A percentile compares a stretch with the other conserved stretches of the same genome.
Conservation (phyloP, 2,888 invertebrate species). For the Mycalesis mineus region DNA sequence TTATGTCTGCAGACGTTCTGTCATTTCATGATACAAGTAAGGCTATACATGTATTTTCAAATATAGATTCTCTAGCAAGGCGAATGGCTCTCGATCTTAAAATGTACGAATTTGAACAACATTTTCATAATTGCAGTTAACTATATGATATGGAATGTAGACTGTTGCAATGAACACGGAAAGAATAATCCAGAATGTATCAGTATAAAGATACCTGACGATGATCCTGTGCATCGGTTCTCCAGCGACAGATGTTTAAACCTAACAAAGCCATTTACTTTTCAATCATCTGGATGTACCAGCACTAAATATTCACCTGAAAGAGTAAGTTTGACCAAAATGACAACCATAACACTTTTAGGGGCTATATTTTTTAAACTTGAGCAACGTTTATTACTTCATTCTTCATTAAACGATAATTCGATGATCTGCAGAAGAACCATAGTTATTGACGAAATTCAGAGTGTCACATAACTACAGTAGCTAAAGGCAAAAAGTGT, state of each 20-base stretch:
- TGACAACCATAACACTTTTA: too few species aligned
- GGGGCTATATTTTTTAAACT: too few species aligned
- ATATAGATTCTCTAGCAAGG: too few species aligned
- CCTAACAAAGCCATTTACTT: slow-evolving; percentile 41
- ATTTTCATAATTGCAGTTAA: slow-evolving; percentile 34
- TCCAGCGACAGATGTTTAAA: slow-evolving; percentile 41
- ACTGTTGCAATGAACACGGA: slow-evolving; percentile 37
- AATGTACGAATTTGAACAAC: too few species aligned
- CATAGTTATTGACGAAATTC: too few species aligned
- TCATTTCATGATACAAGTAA: slow-evolving; percentile 40
- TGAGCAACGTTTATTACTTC: too few species aligned
- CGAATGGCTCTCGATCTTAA: too few species aligned
- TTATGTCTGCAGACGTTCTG: slow-evolving; percentile 35
- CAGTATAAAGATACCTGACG: slow-evolving; percentile 35
- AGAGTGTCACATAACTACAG: too few species aligned
- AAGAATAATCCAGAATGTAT: slow-evolving; percentile 36
- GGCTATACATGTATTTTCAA: too few species aligned
- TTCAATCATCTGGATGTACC: slow-evolving; percentile 39
- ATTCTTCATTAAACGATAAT: too few species aligned
- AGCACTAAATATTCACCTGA: slow-evolving; percentile 24
- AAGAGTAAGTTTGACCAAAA: slow-evolving; percentile 32
- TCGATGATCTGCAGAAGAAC: too few species aligned
- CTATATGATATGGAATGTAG: slow-evolving; percentile 39
- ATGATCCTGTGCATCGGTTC: slow-evolving; percentile 45
- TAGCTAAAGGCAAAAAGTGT: too few species aligned